These are phyloP conservation scores for Lontra canadensis DNA, from an alignment of 2,113 vertebrate species.

Conservation along the genomic window DNA sequence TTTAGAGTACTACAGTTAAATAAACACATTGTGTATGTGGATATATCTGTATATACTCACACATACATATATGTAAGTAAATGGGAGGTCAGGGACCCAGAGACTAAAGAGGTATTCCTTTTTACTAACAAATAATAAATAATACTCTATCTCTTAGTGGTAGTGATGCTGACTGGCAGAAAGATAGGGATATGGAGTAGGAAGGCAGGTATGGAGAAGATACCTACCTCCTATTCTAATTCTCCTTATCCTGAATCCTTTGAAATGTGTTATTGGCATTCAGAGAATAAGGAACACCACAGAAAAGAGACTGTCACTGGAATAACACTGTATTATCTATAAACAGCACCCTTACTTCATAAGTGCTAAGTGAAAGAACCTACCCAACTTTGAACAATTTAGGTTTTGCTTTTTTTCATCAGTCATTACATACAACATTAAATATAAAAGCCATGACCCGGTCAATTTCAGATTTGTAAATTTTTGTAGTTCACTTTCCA, in stretches of 20 bases:
- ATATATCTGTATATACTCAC: no score
- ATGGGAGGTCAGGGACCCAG: neutral
- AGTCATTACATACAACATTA: neutral
- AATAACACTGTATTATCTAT: neutral
- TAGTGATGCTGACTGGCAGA: neutral
- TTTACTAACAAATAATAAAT: neutral
- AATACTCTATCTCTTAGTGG: neutral
- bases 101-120: neutral
- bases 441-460: neutral
- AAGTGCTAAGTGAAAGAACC: neutral
- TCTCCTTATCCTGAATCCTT: neutral
- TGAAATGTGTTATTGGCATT: slow-evolving; percentile 9
- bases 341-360: neutral
- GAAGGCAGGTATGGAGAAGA: neutral
- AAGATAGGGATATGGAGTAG: neutral
- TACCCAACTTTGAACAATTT: neutral
- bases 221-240: neutral
- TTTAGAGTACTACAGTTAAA: neutral
- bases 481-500: neutral
- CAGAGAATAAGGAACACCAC: neutral
- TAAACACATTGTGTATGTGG: neutral
- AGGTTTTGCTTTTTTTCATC: slow-evolving; percentile 25
- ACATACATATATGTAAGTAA: neutral
- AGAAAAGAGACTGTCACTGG: neutral
- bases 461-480: neutral